These are phyloP conservation scores for Amblyopsis rosae DNA, from an alignment of 2,113 vertebrate species.

Conservation along the genomic window DNA sequence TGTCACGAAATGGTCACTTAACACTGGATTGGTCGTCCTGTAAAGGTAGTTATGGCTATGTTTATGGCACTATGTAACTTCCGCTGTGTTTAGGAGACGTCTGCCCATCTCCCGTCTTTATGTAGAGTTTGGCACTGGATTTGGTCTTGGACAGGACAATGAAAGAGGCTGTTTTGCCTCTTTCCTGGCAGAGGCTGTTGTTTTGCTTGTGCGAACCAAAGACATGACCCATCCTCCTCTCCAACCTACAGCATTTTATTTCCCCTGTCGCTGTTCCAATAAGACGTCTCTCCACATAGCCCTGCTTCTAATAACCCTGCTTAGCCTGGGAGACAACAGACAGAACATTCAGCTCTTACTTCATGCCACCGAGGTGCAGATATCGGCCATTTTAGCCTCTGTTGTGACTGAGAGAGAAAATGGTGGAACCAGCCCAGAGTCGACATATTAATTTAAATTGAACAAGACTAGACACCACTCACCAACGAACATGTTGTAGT, in stretches of 20 bases:
- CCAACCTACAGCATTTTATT: conserved; percentile 57
- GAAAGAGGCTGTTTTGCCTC: conserved; percentile 51
- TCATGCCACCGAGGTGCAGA: background rate
- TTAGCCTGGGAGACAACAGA: conserved; percentile 58
- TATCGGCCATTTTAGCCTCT: conserved; percentile 18
- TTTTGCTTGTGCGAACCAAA: conserved; percentile 36
- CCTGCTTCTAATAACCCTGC: conserved; percentile 56
- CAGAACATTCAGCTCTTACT: conserved; percentile 25
- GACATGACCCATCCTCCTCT: conserved; percentile 43
- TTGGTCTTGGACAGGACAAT: conserved; percentile 48
- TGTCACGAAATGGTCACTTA: background rate
- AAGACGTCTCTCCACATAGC: conserved; percentile 48
- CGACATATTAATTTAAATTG: conserved; percentile 28
- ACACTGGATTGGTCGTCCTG: background rate
- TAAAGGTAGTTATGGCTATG: conserved; percentile 39
- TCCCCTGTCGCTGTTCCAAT: conserved; percentile 66
- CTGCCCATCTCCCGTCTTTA: conserved; percentile 27
- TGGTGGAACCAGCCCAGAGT: conserved; percentile 37
- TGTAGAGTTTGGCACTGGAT: conserved; percentile 47
- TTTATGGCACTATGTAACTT: conserved; percentile 52
- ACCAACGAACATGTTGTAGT: conserved; percentile 50
- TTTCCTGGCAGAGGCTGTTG: conserved; percentile 43
- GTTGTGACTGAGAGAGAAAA: conserved; percentile 29
- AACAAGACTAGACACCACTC: conserved; percentile 50
- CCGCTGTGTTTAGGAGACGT: conserved; percentile 46